Conservation (phyloP, 1,140 invertebrate species). For the Aphaenogaster floridana region DNA sequence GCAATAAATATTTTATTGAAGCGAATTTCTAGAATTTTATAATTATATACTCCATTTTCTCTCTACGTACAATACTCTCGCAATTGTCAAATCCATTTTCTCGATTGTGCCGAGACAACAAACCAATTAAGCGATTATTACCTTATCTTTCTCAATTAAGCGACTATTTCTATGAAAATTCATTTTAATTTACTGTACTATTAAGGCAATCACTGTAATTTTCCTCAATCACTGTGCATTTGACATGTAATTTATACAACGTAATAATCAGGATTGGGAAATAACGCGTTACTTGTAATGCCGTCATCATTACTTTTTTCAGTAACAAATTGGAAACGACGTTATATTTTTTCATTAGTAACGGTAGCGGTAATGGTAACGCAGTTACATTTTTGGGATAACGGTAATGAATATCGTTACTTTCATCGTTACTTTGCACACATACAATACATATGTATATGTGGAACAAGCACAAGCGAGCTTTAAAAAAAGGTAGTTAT, state of each 20-base stretch:
- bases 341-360: too few species aligned
- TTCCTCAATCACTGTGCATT: not conserved
- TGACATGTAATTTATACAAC: not conserved
- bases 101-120: not conserved
- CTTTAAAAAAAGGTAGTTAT: too few species aligned
- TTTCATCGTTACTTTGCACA: too few species aligned
- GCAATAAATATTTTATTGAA: not conserved
- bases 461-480: too few species aligned
- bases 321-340: too few species aligned
- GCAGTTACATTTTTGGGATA: too few species aligned
- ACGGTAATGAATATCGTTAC: too few species aligned
- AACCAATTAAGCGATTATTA: slow-evolving; percentile 19
- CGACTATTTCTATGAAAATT: not conserved
- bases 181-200: not conserved
- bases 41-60: not conserved
- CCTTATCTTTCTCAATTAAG: slow-evolving; percentile 10
- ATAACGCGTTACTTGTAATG: too few species aligned
- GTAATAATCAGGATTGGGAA: not conserved
- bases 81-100: not conserved
- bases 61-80: not conserved
- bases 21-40: not conserved
- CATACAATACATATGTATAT: too few species aligned
- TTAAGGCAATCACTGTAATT: not conserved
- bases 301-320: too few species aligned
- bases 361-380: too few species aligned